Conservation (phyloP, 1,140 invertebrate species). For the Dysdera silvatica region DNA sequence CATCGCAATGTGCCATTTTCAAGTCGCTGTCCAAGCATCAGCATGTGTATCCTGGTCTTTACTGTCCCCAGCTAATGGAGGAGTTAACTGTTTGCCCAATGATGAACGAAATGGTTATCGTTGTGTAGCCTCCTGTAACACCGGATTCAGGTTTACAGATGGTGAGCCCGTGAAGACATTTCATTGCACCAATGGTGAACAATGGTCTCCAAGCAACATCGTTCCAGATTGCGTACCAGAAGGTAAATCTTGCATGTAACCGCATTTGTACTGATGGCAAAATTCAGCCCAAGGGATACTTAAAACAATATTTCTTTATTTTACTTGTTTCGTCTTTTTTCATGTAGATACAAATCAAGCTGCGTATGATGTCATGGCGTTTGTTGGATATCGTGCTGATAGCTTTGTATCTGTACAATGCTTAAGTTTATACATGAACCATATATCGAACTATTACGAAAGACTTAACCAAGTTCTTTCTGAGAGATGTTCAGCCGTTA, state of each 20-base stretch:
- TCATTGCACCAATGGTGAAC: slow-evolving; percentile 60
- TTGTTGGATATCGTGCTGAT: slow-evolving; percentile 80
- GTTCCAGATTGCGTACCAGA: slow-evolving; percentile 90
- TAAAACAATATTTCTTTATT: not conserved
- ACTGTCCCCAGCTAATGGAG: slow-evolving; percentile 75
- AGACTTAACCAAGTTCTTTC: slow-evolving; percentile 73
- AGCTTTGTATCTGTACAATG: slow-evolving; percentile 75
- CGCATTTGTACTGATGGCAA: not conserved
- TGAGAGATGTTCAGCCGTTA: slow-evolving; percentile 84
- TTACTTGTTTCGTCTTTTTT: not conserved
- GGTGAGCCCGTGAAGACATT: slow-evolving; percentile 78
- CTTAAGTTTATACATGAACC: slow-evolving; percentile 73
- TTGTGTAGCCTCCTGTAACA: slow-evolving; percentile 82
- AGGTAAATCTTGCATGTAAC: slow-evolving; percentile 50
- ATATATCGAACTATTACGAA: slow-evolving; percentile 69
- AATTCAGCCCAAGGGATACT: not conserved
- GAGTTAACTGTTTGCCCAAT: slow-evolving; percentile 68
- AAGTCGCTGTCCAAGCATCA: slow-evolving; percentile 76
- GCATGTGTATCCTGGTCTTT: slow-evolving; percentile 91
- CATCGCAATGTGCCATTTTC: slow-evolving; percentile 83
- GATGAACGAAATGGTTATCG: slow-evolving; percentile 62
- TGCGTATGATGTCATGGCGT: slow-evolving; percentile 80
- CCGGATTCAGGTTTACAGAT: slow-evolving; percentile 84
- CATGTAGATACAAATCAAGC: slow-evolving; percentile 77
- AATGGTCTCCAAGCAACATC: slow-evolving; percentile 73